Base-by-base conservation (phyloP, 1,140 invertebrate genomes). In the Triops longicaudatus region DNA sequence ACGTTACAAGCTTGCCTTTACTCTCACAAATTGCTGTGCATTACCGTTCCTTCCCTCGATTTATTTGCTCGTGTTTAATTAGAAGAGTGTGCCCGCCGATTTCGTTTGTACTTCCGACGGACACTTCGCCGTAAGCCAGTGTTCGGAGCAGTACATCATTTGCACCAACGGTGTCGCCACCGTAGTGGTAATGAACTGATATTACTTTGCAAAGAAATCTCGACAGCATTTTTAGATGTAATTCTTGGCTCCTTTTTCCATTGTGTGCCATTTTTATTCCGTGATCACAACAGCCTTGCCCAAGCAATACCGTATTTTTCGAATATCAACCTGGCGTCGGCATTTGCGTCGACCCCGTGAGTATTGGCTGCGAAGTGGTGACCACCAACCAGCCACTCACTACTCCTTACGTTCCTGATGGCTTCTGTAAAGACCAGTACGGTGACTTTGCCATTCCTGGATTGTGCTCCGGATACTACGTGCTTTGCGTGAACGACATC, bases 371-470 rank as follows among this genome's bases (percentile, higher is more conserved):
- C 44, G 44, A 12, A 5, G 22, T 63, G 14, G 22, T 22, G 14
- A n/a, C 44, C 14, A n/a, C 44, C 14, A 63, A 14, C 22, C 14
- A 14, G 14, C 22, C 22, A n/a, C 44, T 12, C 14, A n/a, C 22
- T n/a, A 63, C 44, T 63, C 14, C 44, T 22, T n/a, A n/a, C 14
- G 44, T 63, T 22, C 44, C 44, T 12, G 44, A 63, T 63, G 44
- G 44, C 22, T 63, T 63, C 22, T 63, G 44, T 22, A 14, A 63
- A 22, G 44, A 63, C 4, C 14, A n/a, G 22, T n/a, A 41, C 41
- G 74, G 74, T 17, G 26, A 31, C 41, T 75, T 75, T 44, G 37
- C 74, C 22, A 75, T 75, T 14, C 74, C 74, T 26, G 74, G 41
- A 9, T 41, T 31, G 12, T 75, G 74, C 10, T 41, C 37, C 6